These are phyloP conservation scores for Ganaspis sp. DNA, from an alignment of 1,140 invertebrate genomes.

Conservation along the genomic window DNA sequence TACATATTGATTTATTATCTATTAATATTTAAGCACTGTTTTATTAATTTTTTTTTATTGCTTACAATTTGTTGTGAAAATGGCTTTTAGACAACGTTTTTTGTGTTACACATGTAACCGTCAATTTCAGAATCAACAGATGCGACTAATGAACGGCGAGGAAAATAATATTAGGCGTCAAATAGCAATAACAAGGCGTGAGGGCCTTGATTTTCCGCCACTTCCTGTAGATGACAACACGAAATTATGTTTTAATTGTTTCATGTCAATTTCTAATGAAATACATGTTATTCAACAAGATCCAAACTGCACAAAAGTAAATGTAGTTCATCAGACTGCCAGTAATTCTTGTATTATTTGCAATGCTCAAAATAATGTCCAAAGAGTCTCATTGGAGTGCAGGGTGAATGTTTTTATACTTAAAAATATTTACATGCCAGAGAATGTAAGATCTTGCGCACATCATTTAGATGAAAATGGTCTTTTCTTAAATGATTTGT, in stretches of 20 bases:
- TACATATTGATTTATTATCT: too few relatives aligned
- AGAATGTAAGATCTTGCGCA: not conserved
- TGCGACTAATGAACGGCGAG: too few relatives aligned
- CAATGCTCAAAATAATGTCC: slow-evolving; percentile 26
- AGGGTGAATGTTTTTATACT: not conserved
- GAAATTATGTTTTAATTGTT: not conserved
- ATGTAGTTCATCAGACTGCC: not conserved
- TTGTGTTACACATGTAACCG: too few relatives aligned
- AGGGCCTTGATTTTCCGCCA: not conserved
- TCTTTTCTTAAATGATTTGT: not conserved
- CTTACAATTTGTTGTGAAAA: too few relatives aligned
- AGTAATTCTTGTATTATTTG: slow-evolving; percentile 31
- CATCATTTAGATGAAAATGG: not conserved
- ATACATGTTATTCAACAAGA: not conserved
- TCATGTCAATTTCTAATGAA: not conserved
- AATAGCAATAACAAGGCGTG: too few relatives aligned
- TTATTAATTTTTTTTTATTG: too few relatives aligned
- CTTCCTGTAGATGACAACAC: not conserved
- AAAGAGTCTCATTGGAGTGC: slow-evolving; percentile 28
- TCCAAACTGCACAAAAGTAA: slow-evolving; percentile 21
- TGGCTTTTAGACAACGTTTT: too few relatives aligned
- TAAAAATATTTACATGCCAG: too few relatives aligned
- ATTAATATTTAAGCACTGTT: too few relatives aligned
- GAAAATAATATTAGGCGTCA: too few relatives aligned
- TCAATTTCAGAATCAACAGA: too few relatives aligned